Conservation (phyloP, 2,888 invertebrate species). For the Pseudococcus viburni region DNA sequence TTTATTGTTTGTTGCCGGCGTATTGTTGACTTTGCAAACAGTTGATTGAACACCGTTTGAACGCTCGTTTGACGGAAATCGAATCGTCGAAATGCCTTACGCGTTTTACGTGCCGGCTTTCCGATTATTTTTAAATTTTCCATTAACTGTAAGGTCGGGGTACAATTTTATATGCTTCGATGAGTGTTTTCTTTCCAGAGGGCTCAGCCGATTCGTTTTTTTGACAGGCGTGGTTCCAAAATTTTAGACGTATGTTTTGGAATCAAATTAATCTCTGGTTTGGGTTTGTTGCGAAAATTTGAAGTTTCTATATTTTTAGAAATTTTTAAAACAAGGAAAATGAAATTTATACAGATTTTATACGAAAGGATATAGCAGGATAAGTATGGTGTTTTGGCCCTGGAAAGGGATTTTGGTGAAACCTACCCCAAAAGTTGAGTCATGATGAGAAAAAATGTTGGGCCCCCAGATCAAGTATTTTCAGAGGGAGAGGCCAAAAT, state of each 20-base stretch:
- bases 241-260: not conserved
- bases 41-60: slow-evolving; percentile 43
- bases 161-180: not conserved
- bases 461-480: too few relatives aligned
- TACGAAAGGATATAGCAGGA: too few relatives aligned
- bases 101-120: not conserved
- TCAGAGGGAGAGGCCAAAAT: too few relatives aligned
- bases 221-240: not conserved
- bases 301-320: too few relatives aligned
- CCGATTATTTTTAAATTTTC: slow-evolving; percentile 43
- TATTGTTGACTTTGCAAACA: slow-evolving; percentile 47
- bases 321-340: too few relatives aligned
- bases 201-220: not conserved
- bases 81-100: slow-evolving; percentile 46
- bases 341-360: too few relatives aligned
- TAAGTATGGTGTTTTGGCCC: too few relatives aligned
- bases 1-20: slow-evolving; percentile 32
- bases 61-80: slow-evolving; percentile 43
- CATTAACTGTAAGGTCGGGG: not conserved
- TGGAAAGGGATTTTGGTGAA: too few relatives aligned
- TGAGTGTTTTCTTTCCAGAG: slow-evolving; percentile 18
- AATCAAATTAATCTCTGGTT: too few relatives aligned
- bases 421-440: too few relatives aligned
- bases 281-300: too few relatives aligned
- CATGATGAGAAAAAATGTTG: too few relatives aligned